Evolutionary conservation across 1,140 invertebrate species (phyloP), one percentile per base, ranked within the genome.

Genomic region (Spodoptera frugiperda): DNA sequence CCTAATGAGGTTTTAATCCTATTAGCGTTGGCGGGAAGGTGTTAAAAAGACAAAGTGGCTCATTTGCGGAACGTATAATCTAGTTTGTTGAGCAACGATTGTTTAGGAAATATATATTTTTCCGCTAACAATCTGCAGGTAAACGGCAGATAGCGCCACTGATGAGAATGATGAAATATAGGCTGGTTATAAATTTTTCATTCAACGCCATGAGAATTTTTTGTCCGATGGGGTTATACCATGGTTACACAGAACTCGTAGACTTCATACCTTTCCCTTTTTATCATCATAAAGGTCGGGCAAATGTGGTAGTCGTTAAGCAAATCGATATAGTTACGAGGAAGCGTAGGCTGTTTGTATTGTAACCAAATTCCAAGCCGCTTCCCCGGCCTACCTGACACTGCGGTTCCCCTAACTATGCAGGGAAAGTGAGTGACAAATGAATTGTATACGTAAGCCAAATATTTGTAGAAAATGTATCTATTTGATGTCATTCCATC

Each of bases 401-500:
- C n/a, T n/a, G 33, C 12, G 15, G 15, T 19, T 15, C 15, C 59
- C 59, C 33, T 33, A 63, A 63, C 59, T 44, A 46, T 44, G 33
- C 33, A 9, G n/a, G 59, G 17, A 44, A 63, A 44, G 5, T n/a
- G n/a, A 9, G 30, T 33, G 15, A 5, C 17, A 12, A 19, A 67
- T 14, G 39, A 3, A 33, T 17, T 33, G 46, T 25, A 49, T 49
- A 67, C 49, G 33, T 17, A 12, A 48, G 8, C n/a, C 25, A 77
- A 77, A 77, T 71, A 67, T 71, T 77, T 71, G 54, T 15, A 30
- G 39, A 61, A n/a, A 61, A 48, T 57, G 51, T 59, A 33, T 54
- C 65, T 33, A 55, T 54, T 68, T 57, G 71, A 77, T 71, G 65
- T 44, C 48, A 39, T 65, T 63, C 17, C 72, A 78, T 78, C 46